A percentile compares a stretch with the other conserved stretches of the same genome.
Conservation (phyloP, 35 echinoderm and acorn worm genomes). For the Ptychodera flava region DNA sequence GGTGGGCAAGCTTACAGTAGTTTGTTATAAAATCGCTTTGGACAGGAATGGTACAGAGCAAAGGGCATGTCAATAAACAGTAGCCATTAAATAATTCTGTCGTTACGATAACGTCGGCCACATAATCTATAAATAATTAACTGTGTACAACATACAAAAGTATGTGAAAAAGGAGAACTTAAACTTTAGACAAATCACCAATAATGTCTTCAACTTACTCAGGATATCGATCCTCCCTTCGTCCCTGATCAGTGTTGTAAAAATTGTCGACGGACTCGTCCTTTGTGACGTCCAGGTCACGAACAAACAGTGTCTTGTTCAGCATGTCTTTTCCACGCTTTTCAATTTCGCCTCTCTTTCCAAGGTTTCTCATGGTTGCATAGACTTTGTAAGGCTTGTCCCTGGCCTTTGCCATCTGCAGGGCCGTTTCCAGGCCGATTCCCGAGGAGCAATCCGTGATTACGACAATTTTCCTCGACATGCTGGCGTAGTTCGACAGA, state of each 20-base stretch:
- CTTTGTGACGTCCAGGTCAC: conserved; percentile 25
- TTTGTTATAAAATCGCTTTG: too few relatives aligned
- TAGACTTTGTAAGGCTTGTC: conserved; percentile 8
- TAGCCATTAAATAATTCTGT: too few relatives aligned
- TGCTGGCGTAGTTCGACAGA: too few relatives aligned
- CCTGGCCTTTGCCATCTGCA: background rate
- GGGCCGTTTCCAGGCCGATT: too few relatives aligned
- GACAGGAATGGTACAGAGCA: too few relatives aligned
- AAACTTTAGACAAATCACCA: too few relatives aligned
- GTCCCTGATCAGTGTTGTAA: background rate
- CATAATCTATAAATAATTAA: too few relatives aligned
- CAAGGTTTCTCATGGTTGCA: conserved; percentile 28
- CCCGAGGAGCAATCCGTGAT: conserved; percentile 21
- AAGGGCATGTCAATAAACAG: too few relatives aligned
- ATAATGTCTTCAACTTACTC: conserved; percentile 2
- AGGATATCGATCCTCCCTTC: conserved; percentile 23
- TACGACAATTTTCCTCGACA: background rate
- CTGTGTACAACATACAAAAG: too few relatives aligned
- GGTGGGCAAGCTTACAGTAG: too few relatives aligned
- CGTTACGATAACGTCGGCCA: too few relatives aligned
- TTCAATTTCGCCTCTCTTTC: conserved; percentile 21
- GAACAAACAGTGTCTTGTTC: conserved; percentile 26
- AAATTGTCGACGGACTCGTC: conserved; percentile 18
- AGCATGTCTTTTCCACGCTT: conserved; percentile 11
- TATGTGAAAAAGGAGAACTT: too few relatives aligned